phyloP scores from a whole-genome alignment of 2,888 invertebrate species.

The Fragum fragum region DNA sequence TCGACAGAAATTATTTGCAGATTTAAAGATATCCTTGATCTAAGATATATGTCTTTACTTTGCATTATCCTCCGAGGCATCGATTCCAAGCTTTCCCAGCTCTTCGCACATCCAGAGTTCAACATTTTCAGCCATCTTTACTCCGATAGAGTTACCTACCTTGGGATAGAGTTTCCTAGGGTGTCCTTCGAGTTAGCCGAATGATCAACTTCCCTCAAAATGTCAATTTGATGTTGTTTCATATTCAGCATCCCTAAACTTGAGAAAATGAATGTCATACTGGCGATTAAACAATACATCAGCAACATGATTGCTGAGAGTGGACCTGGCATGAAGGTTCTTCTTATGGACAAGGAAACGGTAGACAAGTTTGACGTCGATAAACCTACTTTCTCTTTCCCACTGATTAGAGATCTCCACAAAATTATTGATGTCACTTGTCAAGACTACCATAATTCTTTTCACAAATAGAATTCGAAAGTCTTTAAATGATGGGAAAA shows the following conservation, averaged over 20 bases:
- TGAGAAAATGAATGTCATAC: conserved; percentile 93
- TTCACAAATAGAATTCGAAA: too few relatives aligned
- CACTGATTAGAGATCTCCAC: too few relatives aligned
- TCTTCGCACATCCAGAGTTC: conserved; percentile 84
- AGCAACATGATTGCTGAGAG: conserved; percentile 99
- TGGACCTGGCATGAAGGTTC: conserved; percentile 99
- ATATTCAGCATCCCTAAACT: neutral
- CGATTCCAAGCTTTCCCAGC: conserved; percentile 81
- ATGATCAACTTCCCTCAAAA: conserved; percentile 28
- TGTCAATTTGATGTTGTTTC: conserved; percentile 4
- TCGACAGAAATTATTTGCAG: too few relatives aligned
- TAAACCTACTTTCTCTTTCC: conserved; percentile 1
- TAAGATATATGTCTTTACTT: conserved; percentile 67
- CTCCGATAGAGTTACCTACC: conserved; percentile 13
- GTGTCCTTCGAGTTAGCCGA: neutral
- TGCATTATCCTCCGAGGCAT: conserved; percentile 83
- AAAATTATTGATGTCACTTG: too few relatives aligned
- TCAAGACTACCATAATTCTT: too few relatives aligned
- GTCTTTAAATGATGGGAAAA: too few relatives aligned
- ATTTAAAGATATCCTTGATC: neutral
- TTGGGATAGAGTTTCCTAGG: neutral
- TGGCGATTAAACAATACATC: conserved; percentile 96
- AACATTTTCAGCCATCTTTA: conserved; percentile 80
- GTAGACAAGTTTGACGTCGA: conserved; percentile 82
- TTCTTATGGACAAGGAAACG: conserved; percentile 99